Evolutionary conservation across 2,888 invertebrate species (phyloP).

Genomic region (Drosophila nr. perissopoda): DNA sequence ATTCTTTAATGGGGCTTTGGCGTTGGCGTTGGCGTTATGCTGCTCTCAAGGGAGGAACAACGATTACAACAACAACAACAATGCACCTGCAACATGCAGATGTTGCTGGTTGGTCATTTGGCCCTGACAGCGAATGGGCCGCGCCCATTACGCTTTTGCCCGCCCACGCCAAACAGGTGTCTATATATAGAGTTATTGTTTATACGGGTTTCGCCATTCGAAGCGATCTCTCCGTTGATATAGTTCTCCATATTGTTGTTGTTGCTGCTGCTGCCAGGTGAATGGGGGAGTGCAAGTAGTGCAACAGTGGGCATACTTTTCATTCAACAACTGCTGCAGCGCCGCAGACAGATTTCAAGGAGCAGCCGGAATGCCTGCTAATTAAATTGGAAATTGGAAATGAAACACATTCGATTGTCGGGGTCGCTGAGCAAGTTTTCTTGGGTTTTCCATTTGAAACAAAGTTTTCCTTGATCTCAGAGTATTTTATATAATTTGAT

Average conservation of each 20-base stretch:
- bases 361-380: constrained; percentile 1
- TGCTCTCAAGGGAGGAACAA: constrained; percentile 40
- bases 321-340: not conserved
- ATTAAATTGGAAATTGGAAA: not conserved
- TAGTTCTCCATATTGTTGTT: constrained; percentile 1
- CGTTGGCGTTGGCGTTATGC: constrained; percentile 44
- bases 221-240: constrained; percentile 3
- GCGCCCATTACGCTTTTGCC: constrained; percentile 12
- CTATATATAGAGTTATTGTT: constrained; percentile 30
- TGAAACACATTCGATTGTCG: not conserved
- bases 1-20: not conserved
- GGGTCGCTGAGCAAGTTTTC: not conserved
- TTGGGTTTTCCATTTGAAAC: not conserved
- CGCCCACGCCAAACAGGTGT: constrained; percentile 46
- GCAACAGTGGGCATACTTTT: constrained; percentile 3
- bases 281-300: not conserved
- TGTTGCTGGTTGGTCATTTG: constrained; percentile 28
- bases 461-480: not conserved
- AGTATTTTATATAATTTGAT: not conserved
- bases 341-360: not conserved
- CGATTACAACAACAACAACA: constrained; percentile 5
- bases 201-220: constrained; percentile 31
- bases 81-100: constrained; percentile 52
- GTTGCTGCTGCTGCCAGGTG: constrained; percentile 3
- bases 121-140: constrained; percentile 49